A percentile compares a stretch with the other conserved stretches of the same genome.
phyloP scores from a whole-genome alignment of 2,797 vertebrate species.

The Spheniscus humboldti region DNA sequence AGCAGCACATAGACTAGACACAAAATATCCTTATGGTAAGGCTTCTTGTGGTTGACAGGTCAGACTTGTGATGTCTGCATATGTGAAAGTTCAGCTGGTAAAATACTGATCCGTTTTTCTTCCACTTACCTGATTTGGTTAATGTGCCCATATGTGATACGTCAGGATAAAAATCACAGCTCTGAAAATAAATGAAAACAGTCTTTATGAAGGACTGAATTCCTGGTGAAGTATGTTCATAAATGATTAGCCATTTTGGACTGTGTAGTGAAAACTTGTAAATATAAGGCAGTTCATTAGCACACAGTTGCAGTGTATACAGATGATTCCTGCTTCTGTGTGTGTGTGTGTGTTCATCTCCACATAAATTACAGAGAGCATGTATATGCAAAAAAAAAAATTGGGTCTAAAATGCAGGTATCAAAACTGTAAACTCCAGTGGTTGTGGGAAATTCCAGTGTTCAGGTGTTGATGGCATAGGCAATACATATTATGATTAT shows the following conservation, averaged over 20 bases:
- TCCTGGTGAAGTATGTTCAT: not conserved
- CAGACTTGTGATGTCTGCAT: not conserved
- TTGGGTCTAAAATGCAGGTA: not conserved
- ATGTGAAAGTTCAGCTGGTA: not conserved
- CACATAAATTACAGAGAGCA: not conserved
- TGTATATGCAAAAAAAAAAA: not conserved
- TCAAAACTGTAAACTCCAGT: not conserved
- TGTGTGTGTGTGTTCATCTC: not conserved
- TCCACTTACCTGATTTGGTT: not conserved
- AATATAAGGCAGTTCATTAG: not conserved
- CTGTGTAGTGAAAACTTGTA: not conserved
- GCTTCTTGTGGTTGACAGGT: not conserved
- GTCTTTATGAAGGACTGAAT: not conserved
- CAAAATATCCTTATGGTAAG: constrained; percentile 91
- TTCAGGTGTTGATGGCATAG: not conserved
- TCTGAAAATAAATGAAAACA: not conserved
- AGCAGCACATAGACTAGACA: constrained; percentile 82
- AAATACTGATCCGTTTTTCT: not conserved
- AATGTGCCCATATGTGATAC: not conserved
- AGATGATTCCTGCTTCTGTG: not conserved
- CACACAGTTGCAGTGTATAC: not conserved
- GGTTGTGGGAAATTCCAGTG: not conserved
- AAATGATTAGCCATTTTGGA: not conserved
- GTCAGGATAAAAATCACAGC: not conserved
- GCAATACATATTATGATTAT: not conserved